Conservation (phyloP, 2,797 vertebrate species). For the Sebastolobus alascanus region DNA sequence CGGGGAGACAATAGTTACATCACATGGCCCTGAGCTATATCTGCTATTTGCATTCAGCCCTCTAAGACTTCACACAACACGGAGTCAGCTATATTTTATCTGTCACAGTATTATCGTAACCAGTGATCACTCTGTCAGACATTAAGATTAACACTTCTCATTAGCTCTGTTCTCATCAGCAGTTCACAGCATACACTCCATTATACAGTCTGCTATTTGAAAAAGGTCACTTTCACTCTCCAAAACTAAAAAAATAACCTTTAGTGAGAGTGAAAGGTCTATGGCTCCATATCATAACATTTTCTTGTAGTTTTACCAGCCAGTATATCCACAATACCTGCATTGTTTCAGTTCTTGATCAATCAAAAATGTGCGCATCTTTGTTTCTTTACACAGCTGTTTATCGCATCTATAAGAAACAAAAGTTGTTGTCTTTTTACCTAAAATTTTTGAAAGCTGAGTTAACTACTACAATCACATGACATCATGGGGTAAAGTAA, state of each 20-base stretch:
- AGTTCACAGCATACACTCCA: background rate
- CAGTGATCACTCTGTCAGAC: background rate
- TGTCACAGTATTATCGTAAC: background rate
- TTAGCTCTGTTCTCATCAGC: slow-evolving; percentile 6
- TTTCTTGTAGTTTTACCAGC: background rate
- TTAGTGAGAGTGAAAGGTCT: background rate
- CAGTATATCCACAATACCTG: background rate
- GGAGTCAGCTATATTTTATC: slow-evolving; percentile 11
- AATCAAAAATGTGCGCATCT: background rate
- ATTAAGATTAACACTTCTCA: slow-evolving; percentile 2
- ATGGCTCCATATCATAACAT: background rate
- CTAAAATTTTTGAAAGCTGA: background rate
- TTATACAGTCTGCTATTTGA: background rate
- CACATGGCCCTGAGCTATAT: slow-evolving; percentile 2
- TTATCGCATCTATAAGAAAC: background rate
- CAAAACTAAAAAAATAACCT: background rate
- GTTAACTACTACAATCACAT: background rate
- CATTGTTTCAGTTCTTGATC: background rate
- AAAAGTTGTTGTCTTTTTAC: background rate
- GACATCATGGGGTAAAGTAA: background rate
- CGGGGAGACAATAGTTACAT: background rate
- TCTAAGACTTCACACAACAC: background rate
- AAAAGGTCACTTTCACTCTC: background rate
- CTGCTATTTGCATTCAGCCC: slow-evolving; percentile 3
- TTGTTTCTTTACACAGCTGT: background rate